phyloP scores from a whole-genome alignment of 2,797 vertebrate species.

The Ptychobarbus kaznakovi region DNA sequence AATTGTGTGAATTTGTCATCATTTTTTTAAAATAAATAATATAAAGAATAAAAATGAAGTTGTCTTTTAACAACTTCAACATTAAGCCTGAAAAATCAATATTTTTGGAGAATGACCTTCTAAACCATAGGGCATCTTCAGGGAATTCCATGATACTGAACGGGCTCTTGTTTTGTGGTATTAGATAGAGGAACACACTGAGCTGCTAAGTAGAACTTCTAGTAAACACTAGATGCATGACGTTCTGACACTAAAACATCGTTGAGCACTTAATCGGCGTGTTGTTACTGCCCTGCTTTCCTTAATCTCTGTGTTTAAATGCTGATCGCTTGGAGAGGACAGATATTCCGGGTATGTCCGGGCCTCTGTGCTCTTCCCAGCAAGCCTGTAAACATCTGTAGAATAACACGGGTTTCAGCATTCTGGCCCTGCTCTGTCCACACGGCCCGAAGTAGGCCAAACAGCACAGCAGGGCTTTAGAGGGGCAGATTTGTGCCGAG shows the following conservation, averaged over 20 bases:
- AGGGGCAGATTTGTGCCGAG: constrained; percentile 70
- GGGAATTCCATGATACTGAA: constrained; percentile 6
- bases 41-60: no score
- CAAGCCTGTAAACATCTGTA: constrained; percentile 67
- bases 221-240: constrained; percentile 28
- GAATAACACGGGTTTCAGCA: constrained; percentile 74
- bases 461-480: constrained; percentile 76
- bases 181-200: neutral
- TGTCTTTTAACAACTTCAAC: neutral
- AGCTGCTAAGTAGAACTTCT: constrained; percentile 13
- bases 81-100: neutral
- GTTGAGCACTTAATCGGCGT: constrained; percentile 53
- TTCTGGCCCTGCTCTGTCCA: constrained; percentile 66
- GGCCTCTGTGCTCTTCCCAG: constrained; percentile 64
- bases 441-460: constrained; percentile 71
- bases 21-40: neutral
- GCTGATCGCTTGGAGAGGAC: constrained; percentile 70
- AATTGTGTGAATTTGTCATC: neutral
- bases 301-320: constrained; percentile 70
- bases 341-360: constrained; percentile 80
- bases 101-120: neutral
- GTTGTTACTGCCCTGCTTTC: constrained; percentile 72
- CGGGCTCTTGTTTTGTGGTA: constrained; percentile 11
- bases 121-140: neutral
- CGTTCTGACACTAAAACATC: constrained; percentile 9